A percentile compares a stretch with the other conserved stretches of the same genome.
phyloP scores from a whole-genome alignment of 1,140 invertebrate species.

The Chelonus insularis region DNA sequence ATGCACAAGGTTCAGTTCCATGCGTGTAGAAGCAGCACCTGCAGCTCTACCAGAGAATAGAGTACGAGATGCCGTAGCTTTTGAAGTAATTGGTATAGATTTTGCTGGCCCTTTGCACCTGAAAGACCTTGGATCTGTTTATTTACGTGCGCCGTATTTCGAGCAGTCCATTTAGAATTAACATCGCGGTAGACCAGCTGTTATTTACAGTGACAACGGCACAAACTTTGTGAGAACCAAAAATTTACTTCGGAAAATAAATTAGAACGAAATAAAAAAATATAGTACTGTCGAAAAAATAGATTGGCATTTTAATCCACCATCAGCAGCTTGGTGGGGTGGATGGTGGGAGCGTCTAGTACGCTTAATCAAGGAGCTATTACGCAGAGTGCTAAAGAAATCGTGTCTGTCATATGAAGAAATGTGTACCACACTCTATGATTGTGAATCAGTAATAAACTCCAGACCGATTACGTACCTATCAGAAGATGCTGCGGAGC shows the following conservation, averaged over 20 bases:
- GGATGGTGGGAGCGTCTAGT: constrained; percentile 50
- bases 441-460: constrained; percentile 42
- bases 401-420: constrained; percentile 41
- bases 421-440: constrained; percentile 38
- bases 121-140: constrained; percentile 42
- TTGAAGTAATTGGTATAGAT: constrained; percentile 45
- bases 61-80: constrained; percentile 34
- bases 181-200: constrained; percentile 39
- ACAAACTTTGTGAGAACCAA: constrained; percentile 44
- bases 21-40: background rate
- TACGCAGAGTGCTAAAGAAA: constrained; percentile 37
- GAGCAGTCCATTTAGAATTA: constrained; percentile 50
- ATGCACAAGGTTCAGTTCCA: constrained; percentile 16
- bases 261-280: constrained; percentile 38
- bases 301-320: constrained; percentile 52
- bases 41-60: constrained; percentile 27
- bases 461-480: constrained; percentile 43
- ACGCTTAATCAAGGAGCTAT: constrained; percentile 36
- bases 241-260: constrained; percentile 37
- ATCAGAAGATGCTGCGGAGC: constrained; percentile 32
- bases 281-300: constrained; percentile 36
- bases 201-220: constrained; percentile 53
- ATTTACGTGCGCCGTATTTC: constrained; percentile 47
- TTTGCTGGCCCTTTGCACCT: constrained; percentile 43
- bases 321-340: constrained; percentile 50